These are phyloP conservation scores for Paedocypris micromegethes DNA, from an alignment of 2,797 vertebrate species.

Conservation along the genomic window DNA sequence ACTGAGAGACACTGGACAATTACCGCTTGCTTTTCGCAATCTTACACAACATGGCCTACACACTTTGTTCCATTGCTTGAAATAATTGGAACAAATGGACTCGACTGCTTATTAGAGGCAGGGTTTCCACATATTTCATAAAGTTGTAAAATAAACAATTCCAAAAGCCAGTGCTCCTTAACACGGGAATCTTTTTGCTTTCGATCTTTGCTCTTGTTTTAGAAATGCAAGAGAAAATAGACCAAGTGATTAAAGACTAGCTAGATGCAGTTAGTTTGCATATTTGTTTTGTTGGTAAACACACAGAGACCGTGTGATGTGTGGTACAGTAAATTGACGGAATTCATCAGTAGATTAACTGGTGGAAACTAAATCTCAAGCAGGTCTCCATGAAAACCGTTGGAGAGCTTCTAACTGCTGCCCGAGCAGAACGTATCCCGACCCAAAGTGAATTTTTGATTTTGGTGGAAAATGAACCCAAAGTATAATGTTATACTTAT, in stretches of 20 bases:
- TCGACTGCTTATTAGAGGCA: conserved; percentile 36
- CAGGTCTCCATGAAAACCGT: conserved; percentile 22
- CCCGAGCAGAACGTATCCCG: conserved; percentile 1
- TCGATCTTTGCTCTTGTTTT: conserved; percentile 17
- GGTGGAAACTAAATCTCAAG: not conserved
- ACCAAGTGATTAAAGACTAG: conserved; percentile 24
- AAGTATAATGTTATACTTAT: too few species aligned
- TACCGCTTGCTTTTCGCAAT: conserved; percentile 6
- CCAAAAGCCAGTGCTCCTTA: conserved; percentile 12
- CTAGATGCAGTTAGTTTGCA: conserved; percentile 11
- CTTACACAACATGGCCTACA: conserved; percentile 32
- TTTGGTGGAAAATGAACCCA: too few species aligned
- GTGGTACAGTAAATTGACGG: conserved; percentile 22
- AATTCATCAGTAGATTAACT: conserved; percentile 24
- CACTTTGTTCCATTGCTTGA: conserved; percentile 22
- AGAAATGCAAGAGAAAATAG: conserved; percentile 12
- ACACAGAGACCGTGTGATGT: conserved; percentile 25
- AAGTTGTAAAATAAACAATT: not conserved
- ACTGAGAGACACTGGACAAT: conserved; percentile 17
- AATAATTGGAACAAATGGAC: conserved; percentile 40
- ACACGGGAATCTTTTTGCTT: conserved; percentile 23
- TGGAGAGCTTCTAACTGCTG: conserved; percentile 9
- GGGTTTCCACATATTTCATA: conserved; percentile 5
- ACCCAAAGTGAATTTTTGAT: not conserved
- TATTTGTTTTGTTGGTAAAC: not conserved